These are phyloP conservation scores for Gerris buenoi DNA, from an alignment of 1,140 invertebrate genomes.

Conservation along the genomic window DNA sequence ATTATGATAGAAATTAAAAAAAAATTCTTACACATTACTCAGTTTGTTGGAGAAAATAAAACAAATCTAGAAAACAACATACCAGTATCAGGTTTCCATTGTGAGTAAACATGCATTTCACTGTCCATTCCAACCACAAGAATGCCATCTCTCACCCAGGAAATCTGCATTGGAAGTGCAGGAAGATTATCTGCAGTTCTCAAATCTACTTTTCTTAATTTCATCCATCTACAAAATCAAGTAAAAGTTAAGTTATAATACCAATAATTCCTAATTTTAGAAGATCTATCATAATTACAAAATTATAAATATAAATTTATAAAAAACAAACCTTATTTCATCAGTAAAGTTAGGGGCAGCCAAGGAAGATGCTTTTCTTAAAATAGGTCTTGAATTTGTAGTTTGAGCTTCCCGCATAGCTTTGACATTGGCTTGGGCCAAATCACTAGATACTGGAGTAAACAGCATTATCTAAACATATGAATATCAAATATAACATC, in stretches of 20 bases:
- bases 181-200: slow-evolving; percentile 88
- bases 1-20: background rate
- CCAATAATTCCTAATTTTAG: background rate
- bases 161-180: slow-evolving; percentile 93
- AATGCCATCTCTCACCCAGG: slow-evolving; percentile 95
- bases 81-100: slow-evolving; percentile 69
- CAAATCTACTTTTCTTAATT: slow-evolving; percentile 75
- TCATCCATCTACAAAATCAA: slow-evolving; percentile 62
- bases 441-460: slow-evolving; percentile 70
- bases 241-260: background rate
- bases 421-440: slow-evolving; percentile 81
- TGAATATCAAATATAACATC: too few relatives aligned
- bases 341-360: slow-evolving; percentile 69
- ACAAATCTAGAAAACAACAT: too few relatives aligned
- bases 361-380: slow-evolving; percentile 72
- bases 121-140: slow-evolving; percentile 98
- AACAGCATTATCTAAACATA: slow-evolving; percentile 58
- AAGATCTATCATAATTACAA: too few relatives aligned
- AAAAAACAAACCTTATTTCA: slow-evolving; percentile 60
- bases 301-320: too few relatives aligned
- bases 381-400: slow-evolving; percentile 53
- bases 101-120: slow-evolving; percentile 98
- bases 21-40: too few relatives aligned
- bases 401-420: slow-evolving; percentile 68
- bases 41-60: too few relatives aligned